Evolutionary conservation across 2,888 invertebrate genomes (phyloP), one percentile per base, ranked within the genome.

Genomic region (Phyto melanocephala): DNA sequence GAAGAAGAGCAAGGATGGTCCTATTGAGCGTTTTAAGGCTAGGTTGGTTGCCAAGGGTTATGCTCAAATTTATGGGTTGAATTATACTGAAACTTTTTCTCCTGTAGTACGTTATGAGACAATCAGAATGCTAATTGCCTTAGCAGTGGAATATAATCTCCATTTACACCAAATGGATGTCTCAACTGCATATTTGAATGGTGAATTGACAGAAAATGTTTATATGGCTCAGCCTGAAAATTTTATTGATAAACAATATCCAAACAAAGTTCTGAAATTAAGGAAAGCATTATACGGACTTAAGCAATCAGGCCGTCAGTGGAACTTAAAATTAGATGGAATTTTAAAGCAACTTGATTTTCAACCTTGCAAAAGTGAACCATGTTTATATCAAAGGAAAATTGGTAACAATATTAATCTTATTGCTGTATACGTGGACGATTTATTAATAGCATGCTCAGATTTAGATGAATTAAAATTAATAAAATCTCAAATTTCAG

Each of bases 211-310:
- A n/a, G 81, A 81, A 0, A 74, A 83, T 1, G 58, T 85, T 17
- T 85, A 72, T 62, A 79, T 83, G 80, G 33, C 17, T 1, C 78
- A 80, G 58, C 83, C 81, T 1, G 60, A 84, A 63, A 17, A 60
- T 4, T 83, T 83, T 54, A 47, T 63, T 7, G 67, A 83, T 11
- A 13, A 45, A 37, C 28, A 42, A 6, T 22, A 45, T 20, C 70
- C 80, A 0, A 50, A 75, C 11, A 40, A 56, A 17, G 71, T 85
- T 33, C 33, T 83, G 2, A 80, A 60, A 35, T 47, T 85, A 8
- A 47, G 83, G 8, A 86, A 85, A 40, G 78, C 84, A 20, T 47
- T 85, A 17, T 86, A 86, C 20, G 84, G 85, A 1, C 54, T 86
- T 1, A 86, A 85, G 54, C 86, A 86, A 22, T 82, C 84, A 22